Conservation (phyloP, 92 coral and sea anemone species). For the Phenganax subtilis region DNA sequence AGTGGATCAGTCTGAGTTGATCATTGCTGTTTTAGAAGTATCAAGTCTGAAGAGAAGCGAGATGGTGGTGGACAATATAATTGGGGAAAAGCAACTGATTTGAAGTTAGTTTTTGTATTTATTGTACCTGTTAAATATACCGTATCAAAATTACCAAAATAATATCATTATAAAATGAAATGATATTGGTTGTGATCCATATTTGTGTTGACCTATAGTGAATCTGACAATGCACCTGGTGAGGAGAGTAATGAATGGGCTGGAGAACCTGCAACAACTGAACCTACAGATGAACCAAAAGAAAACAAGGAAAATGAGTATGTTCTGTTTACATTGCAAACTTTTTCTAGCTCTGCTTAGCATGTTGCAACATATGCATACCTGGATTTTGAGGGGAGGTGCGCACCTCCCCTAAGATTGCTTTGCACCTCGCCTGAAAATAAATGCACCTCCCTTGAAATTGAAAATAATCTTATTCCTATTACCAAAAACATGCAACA, state of each 20-base stretch:
- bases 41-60: constrained; percentile 88
- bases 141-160: background rate
- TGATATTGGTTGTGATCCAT: background rate
- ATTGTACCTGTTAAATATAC: too few species aligned
- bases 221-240: constrained; percentile 20
- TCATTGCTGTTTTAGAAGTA: constrained; percentile 62
- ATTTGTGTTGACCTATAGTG: background rate
- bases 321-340: background rate
- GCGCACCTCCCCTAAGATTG: too few species aligned
- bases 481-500: too few species aligned
- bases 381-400: too few species aligned
- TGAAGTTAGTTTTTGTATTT: constrained; percentile 45
- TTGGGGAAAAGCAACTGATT: constrained; percentile 95
- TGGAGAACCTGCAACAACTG: background rate
- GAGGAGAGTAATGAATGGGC: constrained; percentile 37
- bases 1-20: constrained; percentile 31
- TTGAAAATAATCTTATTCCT: too few species aligned
- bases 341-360: background rate
- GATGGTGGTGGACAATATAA: constrained; percentile 97
- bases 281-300: constrained; percentile 20
- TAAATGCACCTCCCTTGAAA: too few species aligned
- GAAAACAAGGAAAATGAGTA: constrained; percentile 35
- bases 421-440: too few species aligned
- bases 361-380: background rate
- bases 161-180: background rate